A percentile compares a stretch with the other conserved stretches of the same genome.
Conservation (phyloP, 1,140 invertebrate genomes). For the Hypsibius dujardini region DNA sequence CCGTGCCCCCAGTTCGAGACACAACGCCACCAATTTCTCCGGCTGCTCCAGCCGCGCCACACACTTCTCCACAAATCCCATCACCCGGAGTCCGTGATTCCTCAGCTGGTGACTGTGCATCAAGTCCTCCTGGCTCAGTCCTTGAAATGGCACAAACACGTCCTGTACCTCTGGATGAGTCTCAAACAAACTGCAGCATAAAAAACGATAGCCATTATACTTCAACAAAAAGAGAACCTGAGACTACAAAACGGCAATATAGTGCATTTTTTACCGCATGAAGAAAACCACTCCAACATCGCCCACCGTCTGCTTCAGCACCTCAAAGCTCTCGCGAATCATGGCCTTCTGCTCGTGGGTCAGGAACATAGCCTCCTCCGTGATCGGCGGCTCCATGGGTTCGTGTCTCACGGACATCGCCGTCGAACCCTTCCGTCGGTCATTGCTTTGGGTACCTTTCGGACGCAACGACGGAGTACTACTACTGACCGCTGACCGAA, state of each 20-base stretch:
- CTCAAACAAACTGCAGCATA: conserved; percentile 38
- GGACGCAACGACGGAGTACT: no score
- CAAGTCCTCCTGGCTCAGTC: conserved; percentile 37
- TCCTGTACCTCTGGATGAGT: conserved; percentile 43
- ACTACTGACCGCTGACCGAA: no score
- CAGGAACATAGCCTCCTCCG: no score
- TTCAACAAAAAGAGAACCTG: not conserved
- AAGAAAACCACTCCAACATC: not conserved
- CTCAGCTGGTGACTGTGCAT: conserved; percentile 38
- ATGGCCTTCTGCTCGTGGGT: no score
- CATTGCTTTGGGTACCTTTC: no score
- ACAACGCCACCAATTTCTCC: conserved; percentile 37
- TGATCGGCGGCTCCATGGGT: no score
- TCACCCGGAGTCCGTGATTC: conserved; percentile 41
- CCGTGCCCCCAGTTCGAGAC: conserved; percentile 38
- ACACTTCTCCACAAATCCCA: conserved; percentile 44
- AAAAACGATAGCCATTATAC: not conserved
- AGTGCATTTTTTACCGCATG: not conserved
- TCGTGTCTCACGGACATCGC: no score
- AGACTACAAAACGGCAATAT: not conserved
- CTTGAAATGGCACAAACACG: conserved; percentile 41
- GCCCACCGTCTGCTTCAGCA: not conserved
- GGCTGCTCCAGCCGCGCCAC: conserved; percentile 39
- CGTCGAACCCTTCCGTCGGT: no score
- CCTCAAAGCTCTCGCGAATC: no score